These are phyloP conservation scores for Galemys pyrenaicus DNA, from an alignment of 2,113 vertebrate genomes.

Conservation along the genomic window DNA sequence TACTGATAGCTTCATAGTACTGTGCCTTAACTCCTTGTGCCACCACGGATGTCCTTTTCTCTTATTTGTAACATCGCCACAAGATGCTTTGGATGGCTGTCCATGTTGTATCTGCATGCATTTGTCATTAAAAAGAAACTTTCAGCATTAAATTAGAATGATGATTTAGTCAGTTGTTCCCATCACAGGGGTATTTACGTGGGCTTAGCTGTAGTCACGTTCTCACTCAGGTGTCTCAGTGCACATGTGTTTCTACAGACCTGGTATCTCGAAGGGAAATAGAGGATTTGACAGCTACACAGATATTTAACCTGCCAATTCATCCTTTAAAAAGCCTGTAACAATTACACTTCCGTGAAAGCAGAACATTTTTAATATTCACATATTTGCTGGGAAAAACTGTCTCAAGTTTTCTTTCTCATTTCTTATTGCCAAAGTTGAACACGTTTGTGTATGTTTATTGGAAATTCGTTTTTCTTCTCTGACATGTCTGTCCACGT, in stretches of 20 bases:
- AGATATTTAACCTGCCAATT: slow-evolving; percentile 3
- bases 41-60: too few species aligned
- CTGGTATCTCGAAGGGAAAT: not conserved
- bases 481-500: not conserved
- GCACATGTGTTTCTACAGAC: not conserved
- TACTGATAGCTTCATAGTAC: too few species aligned
- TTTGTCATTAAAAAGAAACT: not conserved
- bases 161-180: not conserved
- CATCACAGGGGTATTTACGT: not conserved
- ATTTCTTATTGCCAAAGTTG: not conserved
- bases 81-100: not conserved
- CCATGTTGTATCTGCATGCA: not conserved
- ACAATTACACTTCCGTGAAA: not conserved
- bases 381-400: slow-evolving; percentile 2
- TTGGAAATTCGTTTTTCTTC: not conserved
- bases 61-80: not conserved
- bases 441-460: not conserved
- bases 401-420: slow-evolving; percentile 10
- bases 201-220: not conserved
- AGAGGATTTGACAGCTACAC: not conserved
- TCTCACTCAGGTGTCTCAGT: not conserved
- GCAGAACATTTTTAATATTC: slow-evolving; percentile 10
- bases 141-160: not conserved
- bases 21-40: too few species aligned
- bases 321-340: not conserved